These are phyloP conservation scores for Aporophyla nigra DNA, from an alignment of 2,888 invertebrate genomes.

Conservation along the genomic window DNA sequence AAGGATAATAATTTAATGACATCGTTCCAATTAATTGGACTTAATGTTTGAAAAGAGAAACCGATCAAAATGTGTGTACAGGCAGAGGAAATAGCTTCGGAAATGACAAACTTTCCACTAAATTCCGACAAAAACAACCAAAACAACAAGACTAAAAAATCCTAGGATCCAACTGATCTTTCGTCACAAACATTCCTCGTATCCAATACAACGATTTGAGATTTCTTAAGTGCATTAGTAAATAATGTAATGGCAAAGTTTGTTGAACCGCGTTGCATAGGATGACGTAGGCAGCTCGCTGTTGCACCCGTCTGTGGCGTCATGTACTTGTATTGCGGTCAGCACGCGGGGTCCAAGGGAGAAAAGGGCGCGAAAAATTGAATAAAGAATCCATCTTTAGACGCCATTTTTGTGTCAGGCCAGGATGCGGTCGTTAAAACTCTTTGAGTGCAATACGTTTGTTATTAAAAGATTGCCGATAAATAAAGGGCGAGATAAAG, in stretches of 20 bases:
- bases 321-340: conserved; percentile 59
- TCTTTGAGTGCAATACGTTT: background rate
- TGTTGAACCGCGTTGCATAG: conserved; percentile 57
- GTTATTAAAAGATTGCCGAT: background rate
- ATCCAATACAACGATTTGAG: conserved; percentile 21
- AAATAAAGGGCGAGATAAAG: no score
- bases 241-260: conserved; percentile 54
- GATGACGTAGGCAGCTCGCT: conserved; percentile 43
- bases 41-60: background rate
- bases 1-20: background rate
- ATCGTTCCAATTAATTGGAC: background rate
- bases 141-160: background rate
- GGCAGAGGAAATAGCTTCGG: background rate
- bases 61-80: no score
- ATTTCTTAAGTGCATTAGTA: conserved; percentile 55
- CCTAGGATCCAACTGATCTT: background rate
- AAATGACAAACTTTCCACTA: background rate
- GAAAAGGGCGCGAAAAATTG: conserved; percentile 10
- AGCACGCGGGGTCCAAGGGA: conserved; percentile 25
- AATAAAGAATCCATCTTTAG: background rate
- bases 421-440: background rate
- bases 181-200: conserved; percentile 24
- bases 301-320: conserved; percentile 46
- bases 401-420: background rate
- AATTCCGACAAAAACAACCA: background rate